Evolutionary conservation across 2,888 invertebrate species (phyloP).

Genomic region (Octonoba sinensis): DNA sequence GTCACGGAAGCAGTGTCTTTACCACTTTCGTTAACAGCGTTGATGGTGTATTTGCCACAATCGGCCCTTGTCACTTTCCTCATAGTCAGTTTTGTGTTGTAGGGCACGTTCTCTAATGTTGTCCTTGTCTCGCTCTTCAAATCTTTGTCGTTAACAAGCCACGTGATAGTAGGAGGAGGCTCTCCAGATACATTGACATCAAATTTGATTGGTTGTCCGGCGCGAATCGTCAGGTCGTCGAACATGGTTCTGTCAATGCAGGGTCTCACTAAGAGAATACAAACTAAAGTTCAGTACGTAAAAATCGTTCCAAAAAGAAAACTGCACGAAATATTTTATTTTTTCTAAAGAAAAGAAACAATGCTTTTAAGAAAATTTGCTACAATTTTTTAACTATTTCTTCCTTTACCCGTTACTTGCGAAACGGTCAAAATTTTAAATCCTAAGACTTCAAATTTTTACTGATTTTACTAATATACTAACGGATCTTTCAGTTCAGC

Average conservation of each 20-base stretch:
- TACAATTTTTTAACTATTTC: no score
- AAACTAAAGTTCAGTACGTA: neutral
- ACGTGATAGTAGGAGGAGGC: slow-evolving; percentile 92
- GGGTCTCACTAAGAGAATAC: slow-evolving; percentile 67
- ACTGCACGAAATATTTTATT: no score
- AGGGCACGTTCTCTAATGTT: slow-evolving; percentile 76
- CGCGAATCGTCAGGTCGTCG: slow-evolving; percentile 89
- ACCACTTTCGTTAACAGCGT: slow-evolving; percentile 94
- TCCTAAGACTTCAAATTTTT: no score
- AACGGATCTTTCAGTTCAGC: no score
- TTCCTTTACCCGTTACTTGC: no score
- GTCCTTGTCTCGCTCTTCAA: slow-evolving; percentile 72
- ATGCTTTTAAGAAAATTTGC: neutral
- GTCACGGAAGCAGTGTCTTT: slow-evolving; percentile 93
- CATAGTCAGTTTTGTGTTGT: slow-evolving; percentile 86
- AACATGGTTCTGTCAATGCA: slow-evolving; percentile 94
- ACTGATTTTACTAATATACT: no score
- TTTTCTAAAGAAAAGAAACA: neutral
- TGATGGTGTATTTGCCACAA: slow-evolving; percentile 90
- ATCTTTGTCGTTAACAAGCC: slow-evolving; percentile 88
- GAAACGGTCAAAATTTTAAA: no score
- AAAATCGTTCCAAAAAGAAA: no score
- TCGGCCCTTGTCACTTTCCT: slow-evolving; percentile 85
- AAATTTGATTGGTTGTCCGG: slow-evolving; percentile 92
- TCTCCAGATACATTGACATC: slow-evolving; percentile 95